phyloP scores from a whole-genome alignment of 2,888 invertebrate genomes.

The Coleophora flavipennella region DNA sequence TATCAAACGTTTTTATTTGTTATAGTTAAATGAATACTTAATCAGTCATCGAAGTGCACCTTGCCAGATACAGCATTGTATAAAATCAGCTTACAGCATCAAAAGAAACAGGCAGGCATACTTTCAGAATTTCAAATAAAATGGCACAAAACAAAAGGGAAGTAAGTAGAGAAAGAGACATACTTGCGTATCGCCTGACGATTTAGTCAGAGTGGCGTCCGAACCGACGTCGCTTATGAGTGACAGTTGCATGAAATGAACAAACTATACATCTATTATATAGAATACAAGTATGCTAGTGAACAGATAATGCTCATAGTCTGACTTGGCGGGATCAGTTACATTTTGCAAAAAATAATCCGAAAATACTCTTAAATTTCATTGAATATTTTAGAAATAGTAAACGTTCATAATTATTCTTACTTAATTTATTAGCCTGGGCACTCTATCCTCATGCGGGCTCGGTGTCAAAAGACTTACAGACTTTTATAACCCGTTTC shows the following conservation, averaged over 20 bases:
- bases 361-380: no score
- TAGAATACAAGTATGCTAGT: conserved; percentile 20
- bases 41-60: no score
- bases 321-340: conserved; percentile 10
- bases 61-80: conserved; percentile 1
- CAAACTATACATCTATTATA: conserved; percentile 70
- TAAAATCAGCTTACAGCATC: conserved; percentile 20
- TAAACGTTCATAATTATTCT: background rate
- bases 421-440: no score
- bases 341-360: no score
- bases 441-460: no score
- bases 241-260: conserved; percentile 72
- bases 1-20: no score
- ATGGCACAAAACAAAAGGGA: conserved; percentile 14
- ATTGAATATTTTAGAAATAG: no score
- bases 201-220: conserved; percentile 64
- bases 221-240: conserved; percentile 68
- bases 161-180: conserved; percentile 40
- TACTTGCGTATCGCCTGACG: conserved; percentile 68
- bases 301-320: conserved; percentile 10
- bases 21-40: no score
- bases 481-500: background rate
- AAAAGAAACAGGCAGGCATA: conserved; percentile 20
- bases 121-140: conserved; percentile 12
- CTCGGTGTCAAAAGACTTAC: background rate